A percentile compares a stretch with the other conserved stretches of the same genome.
Evolutionary conservation across 2,888 invertebrate genomes (phyloP).

Genomic region (Synanthedon tipuliformis): DNA sequence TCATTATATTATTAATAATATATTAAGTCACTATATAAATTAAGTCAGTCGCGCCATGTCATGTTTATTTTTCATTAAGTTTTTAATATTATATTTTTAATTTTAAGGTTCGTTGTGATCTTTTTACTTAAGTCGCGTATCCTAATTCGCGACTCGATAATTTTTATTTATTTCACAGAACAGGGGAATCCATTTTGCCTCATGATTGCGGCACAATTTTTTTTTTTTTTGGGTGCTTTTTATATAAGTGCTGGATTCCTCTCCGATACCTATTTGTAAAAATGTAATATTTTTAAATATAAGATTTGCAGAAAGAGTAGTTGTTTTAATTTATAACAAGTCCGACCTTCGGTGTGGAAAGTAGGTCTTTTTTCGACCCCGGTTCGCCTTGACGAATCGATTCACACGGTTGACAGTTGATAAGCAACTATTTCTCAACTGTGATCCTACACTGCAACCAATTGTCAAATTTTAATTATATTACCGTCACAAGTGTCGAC

Average conservation of each 20-base stretch:
- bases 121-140: constrained; percentile 7
- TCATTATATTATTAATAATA: constrained; percentile 24
- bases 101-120: constrained; percentile 24
- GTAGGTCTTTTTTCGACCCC: constrained; percentile 34
- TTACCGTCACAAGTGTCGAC: too few species aligned
- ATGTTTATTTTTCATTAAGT: constrained; percentile 35
- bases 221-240: constrained; percentile 4
- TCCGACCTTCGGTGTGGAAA: constrained; percentile 44
- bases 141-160: constrained; percentile 14
- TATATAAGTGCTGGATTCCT: constrained; percentile 1
- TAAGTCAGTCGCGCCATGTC: constrained; percentile 67
- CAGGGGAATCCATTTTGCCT: constrained; percentile 2
- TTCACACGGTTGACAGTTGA: constrained; percentile 31
- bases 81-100: constrained; percentile 16
- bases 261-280: constrained; percentile 1
- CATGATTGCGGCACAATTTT: constrained; percentile 18
- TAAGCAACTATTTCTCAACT: constrained; percentile 9
- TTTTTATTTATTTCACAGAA: constrained; percentile 17
- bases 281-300: constrained; percentile 25
- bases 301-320: constrained; percentile 35
- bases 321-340: constrained; percentile 18
- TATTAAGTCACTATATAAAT: constrained; percentile 37
- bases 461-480: too few species aligned
- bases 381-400: constrained; percentile 41
- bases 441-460: background rate